Conservation (phyloP, 2,113 vertebrate genomes). For the Corythornis cristatus region DNA sequence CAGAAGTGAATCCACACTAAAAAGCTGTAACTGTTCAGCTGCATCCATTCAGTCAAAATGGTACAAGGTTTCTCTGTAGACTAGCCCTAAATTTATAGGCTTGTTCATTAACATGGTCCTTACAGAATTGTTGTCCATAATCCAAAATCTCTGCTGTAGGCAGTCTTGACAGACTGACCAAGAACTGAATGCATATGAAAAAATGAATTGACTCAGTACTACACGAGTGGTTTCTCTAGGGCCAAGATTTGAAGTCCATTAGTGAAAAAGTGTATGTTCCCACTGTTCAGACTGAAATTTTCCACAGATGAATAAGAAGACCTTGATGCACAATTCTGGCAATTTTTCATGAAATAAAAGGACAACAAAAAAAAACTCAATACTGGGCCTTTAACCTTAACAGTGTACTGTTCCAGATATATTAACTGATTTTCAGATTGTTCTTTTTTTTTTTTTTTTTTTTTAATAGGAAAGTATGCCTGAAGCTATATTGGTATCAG, state of each 20-base stretch:
- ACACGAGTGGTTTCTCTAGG: neutral
- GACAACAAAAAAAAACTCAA: neutral
- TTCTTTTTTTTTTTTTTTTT: neutral
- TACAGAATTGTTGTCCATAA: neutral
- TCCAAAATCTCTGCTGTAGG: neutral
- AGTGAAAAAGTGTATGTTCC: neutral
- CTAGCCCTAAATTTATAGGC: neutral
- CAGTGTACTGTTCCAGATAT: neutral
- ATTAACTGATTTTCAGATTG: neutral
- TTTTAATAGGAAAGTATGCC: neutral
- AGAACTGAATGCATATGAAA: neutral
- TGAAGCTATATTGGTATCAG: neutral
- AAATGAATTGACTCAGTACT: neutral
- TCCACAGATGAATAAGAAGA: slow-evolving; percentile 1
- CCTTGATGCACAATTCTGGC: neutral
- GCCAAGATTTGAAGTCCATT: neutral
- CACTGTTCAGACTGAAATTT: neutral
- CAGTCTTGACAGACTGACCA: neutral
- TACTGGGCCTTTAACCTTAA: neutral
- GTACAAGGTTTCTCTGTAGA: neutral
- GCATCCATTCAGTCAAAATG: neutral
- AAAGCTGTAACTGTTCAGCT: neutral
- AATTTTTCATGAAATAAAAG: neutral
- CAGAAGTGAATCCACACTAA: neutral
- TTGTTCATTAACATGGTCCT: neutral